Percentiles rank a stretch among this genome's conserved stretches.
Conservation (phyloP, 1,140 invertebrate species). For the Nasonia vitripennis region DNA sequence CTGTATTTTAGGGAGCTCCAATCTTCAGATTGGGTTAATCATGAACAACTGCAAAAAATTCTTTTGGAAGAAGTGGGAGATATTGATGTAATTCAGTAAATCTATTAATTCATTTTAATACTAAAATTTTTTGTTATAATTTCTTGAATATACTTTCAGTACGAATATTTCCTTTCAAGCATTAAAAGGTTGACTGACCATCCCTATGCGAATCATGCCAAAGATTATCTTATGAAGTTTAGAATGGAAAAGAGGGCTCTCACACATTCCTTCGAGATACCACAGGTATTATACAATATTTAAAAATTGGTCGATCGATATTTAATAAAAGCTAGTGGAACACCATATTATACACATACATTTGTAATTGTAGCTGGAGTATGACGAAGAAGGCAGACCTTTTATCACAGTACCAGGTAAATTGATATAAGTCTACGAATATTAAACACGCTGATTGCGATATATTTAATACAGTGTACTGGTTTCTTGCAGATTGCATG, state of each 20-base stretch:
- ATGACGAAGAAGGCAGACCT: conserved; percentile 33
- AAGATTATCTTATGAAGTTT: conserved; percentile 85
- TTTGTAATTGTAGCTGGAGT: conserved; percentile 47
- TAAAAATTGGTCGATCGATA: background rate
- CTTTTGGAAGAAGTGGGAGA: conserved; percentile 85
- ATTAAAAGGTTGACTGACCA: conserved; percentile 83
- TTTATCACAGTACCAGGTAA: conserved; percentile 53
- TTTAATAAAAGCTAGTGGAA: background rate
- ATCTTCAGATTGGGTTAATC: conserved; percentile 81
- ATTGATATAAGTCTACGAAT: background rate
- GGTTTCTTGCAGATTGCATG: conserved; percentile 79
- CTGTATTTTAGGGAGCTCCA: conserved; percentile 73
- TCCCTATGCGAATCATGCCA: conserved; percentile 81
- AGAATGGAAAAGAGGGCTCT: conserved; percentile 77
- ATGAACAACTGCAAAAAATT: conserved; percentile 79
- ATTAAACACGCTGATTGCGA: background rate
- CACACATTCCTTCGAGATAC: conserved; percentile 75
- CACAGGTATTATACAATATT: conserved; percentile 62
- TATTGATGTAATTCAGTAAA: conserved; percentile 74
- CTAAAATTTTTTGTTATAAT: background rate
- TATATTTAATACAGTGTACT: background rate
- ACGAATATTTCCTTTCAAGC: conserved; percentile 83
- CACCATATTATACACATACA: background rate
- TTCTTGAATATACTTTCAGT: conserved; percentile 73
- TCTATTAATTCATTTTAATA: conserved; percentile 17